Evolutionary conservation across 1,140 invertebrate species (phyloP), one percentile per base, ranked within the genome.

Genomic region (Campodea augens): DNA sequence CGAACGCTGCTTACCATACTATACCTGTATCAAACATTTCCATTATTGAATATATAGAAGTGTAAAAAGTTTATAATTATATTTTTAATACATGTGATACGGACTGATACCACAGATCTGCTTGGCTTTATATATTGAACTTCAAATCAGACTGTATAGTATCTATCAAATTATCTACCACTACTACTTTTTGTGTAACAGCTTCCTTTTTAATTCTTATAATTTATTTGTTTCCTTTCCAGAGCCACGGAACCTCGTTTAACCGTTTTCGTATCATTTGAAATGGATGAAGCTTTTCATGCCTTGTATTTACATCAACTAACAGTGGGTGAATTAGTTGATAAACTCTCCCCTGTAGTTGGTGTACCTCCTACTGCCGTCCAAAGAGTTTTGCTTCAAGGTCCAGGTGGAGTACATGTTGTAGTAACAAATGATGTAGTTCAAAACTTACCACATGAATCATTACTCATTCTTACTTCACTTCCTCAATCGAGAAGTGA

Each of bases 181-280:
- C 18, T 25, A 20, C 13, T 23, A 5, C 10, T 23, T 5, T n/a
- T 22, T 42, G 7, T 4, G 10, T 42, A 21, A 23, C 5, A 23
- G 10, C 10, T 12, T 22, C 5, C 10, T 13, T 22, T 7, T 18
- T 24, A 18, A 19, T n/a, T 2, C n/a, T 7, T 43, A 22, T n/a
- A n/a, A n/a, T n/a, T n/a, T n/a, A n/a, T n/a, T n/a, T n/a, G n/a
- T n/a, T n/a, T n/a, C n/a, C n/a, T n/a, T 58, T 63, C 5, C 59
- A 83, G 79, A 58, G 64, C 71, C 20, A 77, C 84, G 44, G 66
- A 73, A 18, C 82, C 84, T 0, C 73, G 79, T 41, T 64, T 87
- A 44, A 86, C 81, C 2, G 64, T 90, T 15, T 89, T 85, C 58
- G 74, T 86, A 37, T 80, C 77, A 49, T 60, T 77, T 47, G 73